Conservation (phyloP, 2,888 invertebrate genomes). For the Drosophila heteroneura region DNA sequence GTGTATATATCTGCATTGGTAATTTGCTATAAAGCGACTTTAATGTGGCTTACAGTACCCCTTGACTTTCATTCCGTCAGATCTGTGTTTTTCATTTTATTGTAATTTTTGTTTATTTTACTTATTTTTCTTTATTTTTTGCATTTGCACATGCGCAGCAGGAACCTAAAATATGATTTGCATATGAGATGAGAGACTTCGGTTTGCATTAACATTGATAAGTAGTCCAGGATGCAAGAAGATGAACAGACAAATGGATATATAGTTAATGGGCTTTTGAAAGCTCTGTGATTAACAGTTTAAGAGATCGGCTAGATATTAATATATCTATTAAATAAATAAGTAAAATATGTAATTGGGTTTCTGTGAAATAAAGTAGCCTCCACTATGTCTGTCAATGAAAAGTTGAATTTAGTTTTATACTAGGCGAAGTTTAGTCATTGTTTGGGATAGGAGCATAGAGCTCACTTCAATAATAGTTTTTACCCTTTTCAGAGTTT, state of each 20-base stretch:
- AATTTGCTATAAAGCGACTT: constrained; percentile 69
- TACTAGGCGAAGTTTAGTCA: neutral
- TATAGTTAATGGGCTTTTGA: neutral
- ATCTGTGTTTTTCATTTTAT: constrained; percentile 1
- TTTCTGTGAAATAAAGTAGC: neutral
- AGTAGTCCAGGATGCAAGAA: constrained; percentile 29
- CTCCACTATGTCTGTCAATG: neutral
- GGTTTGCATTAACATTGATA: constrained; percentile 65
- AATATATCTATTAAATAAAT: neutral
- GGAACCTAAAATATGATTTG: constrained; percentile 42
- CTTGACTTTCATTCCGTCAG: constrained; percentile 10
- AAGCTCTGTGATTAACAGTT: neutral
- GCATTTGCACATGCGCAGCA: constrained; percentile 60
- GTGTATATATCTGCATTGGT: constrained; percentile 73
- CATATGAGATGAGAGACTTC: constrained; percentile 36
- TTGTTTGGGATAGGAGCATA: neutral
- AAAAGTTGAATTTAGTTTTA: neutral
- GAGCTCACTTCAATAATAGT: neutral
- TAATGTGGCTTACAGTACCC: constrained; percentile 68
- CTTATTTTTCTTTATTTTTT: constrained; percentile 1
- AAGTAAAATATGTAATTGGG: too few relatives aligned
- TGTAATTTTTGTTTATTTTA: constrained; percentile 11
- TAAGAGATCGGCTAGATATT: neutral
- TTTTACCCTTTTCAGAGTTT: constrained; percentile 12
- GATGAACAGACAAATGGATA: neutral